Conservation (phyloP, 1,140 invertebrate species). For the Trissolcus basalis region DNA sequence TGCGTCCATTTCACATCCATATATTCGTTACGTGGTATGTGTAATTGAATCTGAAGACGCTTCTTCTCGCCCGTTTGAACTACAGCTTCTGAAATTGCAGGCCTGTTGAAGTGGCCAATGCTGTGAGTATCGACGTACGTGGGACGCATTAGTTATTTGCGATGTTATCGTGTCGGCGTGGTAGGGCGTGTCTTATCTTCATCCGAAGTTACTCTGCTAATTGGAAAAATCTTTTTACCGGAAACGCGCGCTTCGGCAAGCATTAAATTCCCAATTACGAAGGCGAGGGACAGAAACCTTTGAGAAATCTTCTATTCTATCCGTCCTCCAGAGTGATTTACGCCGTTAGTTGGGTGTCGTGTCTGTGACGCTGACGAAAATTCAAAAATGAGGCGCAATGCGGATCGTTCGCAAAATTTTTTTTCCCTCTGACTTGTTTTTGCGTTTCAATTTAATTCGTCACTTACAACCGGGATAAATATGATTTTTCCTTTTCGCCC, state of each 20-base stretch:
- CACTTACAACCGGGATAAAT: no score
- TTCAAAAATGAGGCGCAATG: conserved; percentile 23
- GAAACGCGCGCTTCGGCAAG: conserved; percentile 51
- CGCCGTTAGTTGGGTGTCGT: conserved; percentile 33
- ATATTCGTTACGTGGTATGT: neutral
- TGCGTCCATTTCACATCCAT: no score
- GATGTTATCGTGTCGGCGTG: conserved; percentile 63
- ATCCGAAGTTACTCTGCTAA: conserved; percentile 66
- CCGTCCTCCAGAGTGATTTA: conserved; percentile 57
- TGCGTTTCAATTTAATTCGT: no score
- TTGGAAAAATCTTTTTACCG: conserved; percentile 70
- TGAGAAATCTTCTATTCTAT: conserved; percentile 50
- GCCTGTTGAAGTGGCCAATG: conserved; percentile 43
- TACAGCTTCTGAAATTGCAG: conserved; percentile 40
- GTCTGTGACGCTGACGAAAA: conserved; percentile 50
- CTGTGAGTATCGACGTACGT: conserved; percentile 57
- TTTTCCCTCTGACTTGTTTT: no score
- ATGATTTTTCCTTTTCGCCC: no score
- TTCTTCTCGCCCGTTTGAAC: conserved; percentile 8
- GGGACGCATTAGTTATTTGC: conserved; percentile 65
- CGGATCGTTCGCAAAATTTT: no score
- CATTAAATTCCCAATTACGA: conserved; percentile 67
- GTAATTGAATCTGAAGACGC: neutral
- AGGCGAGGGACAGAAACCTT: conserved; percentile 41
- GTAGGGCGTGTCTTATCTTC: conserved; percentile 69